Percentiles rank a stretch among this genome's conserved stretches.
phyloP scores from a whole-genome alignment of 2,888 invertebrate species.

The Drosophila recens region DNA sequence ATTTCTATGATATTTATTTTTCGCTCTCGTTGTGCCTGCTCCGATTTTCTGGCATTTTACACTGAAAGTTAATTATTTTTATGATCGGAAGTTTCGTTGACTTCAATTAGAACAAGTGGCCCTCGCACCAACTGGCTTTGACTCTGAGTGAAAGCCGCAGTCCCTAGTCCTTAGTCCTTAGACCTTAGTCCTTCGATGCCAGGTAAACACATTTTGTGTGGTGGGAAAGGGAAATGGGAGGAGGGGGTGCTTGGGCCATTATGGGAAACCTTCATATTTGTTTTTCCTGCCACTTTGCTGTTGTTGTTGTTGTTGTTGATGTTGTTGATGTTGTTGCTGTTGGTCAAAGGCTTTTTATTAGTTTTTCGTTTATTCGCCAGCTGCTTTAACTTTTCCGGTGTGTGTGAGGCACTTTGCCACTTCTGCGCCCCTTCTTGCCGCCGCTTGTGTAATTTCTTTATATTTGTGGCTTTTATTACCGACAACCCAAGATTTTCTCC shows the following conservation, averaged over 20 bases:
- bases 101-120: constrained; percentile 74
- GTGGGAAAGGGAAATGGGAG: neutral
- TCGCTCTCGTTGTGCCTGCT: neutral
- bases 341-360: constrained; percentile 80
- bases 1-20: constrained; percentile 13
- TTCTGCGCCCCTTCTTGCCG: neutral
- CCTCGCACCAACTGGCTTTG: constrained; percentile 2
- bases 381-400: constrained; percentile 76
- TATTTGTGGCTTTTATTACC: constrained; percentile 80
- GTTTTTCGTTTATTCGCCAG: constrained; percentile 79
- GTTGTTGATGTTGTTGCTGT: constrained; percentile 25
- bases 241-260: constrained; percentile 43
- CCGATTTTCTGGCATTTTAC: constrained; percentile 48
- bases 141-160: neutral
- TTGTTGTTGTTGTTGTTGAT: constrained; percentile 5
- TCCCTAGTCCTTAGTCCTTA: neutral
- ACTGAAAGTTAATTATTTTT: constrained; percentile 73
- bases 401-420: constrained; percentile 34
- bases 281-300: constrained; percentile 24
- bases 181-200: constrained; percentile 12
- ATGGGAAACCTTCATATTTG: constrained; percentile 41
- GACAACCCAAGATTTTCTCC: constrained; percentile 31
- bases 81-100: constrained; percentile 75
- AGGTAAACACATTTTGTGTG: constrained; percentile 35
- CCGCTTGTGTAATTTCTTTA: constrained; percentile 76